Base-by-base conservation (phyloP, 2,888 invertebrate species). In the Tiliacea aurago region DNA sequence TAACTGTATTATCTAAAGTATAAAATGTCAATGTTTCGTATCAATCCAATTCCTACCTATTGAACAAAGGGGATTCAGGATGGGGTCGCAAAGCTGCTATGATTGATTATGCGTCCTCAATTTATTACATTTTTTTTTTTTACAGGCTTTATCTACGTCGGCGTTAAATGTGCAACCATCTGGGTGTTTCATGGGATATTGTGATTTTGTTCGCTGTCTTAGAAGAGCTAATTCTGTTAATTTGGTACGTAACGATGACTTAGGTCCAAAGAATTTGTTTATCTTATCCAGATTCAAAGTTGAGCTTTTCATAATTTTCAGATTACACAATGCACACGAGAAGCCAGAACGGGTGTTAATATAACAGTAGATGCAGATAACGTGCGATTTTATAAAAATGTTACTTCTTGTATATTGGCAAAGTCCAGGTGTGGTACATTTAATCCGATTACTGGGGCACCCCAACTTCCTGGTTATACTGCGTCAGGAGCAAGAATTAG, bases 391-490 rank as follows among this genome's bases (percentile, higher is more conserved):
- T 97, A 94, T 87, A 97, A 96, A 45, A 97, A 97, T 88, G 97
- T 97, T 49, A 97, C 97, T 4, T 97, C 97, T 15, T 97, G 97
- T 88, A 96, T 97, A 77, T 90, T 97, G 73, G 97, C 97, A 1
- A 97, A 96, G 87, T 92, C 97, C 2, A 95, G 97, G 70, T 97
- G 97, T 91, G 95, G 97, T 63, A 92, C 94, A 2, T 97, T 95
- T 88, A 97, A 97, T 90, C 97, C 97, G 5, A 97, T 97, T 70
- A 97, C 97, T 1, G 97, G 97, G 20, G 97, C 97, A 74, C 91
- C 96, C 5, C 97, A 97, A 91, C 95, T 96, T 53, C 96, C 96
- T 45, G 95, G 95, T 6, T 93, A 96, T 71, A 92, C 95, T 70
- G 91, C 90, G 62, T 86, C 93, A 71, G 94, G 93, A 73, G 88